These are phyloP conservation scores for Melospiza georgiana DNA, from an alignment of 2,113 vertebrate species.

Conservation along the genomic window DNA sequence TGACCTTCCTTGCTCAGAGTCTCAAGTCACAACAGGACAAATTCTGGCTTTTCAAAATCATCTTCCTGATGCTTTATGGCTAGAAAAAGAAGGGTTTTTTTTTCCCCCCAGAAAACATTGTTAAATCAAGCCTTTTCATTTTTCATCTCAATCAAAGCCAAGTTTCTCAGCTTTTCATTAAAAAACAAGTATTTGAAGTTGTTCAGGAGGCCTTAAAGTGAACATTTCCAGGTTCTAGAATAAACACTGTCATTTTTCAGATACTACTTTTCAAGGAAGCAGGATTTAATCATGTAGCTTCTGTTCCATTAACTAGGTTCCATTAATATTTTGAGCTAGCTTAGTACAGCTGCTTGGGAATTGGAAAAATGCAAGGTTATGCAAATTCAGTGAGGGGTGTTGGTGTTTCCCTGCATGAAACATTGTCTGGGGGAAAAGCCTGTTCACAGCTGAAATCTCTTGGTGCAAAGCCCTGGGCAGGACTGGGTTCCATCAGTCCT, in stretches of 20 bases:
- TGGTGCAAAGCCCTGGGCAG: neutral
- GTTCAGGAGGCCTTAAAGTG: neutral
- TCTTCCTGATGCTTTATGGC: neutral
- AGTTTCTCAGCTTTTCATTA: neutral
- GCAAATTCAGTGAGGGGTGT: neutral
- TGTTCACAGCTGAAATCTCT: neutral
- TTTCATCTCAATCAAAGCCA: neutral
- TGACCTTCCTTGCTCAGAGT: neutral
- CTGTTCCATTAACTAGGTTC: neutral
- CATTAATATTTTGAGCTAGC: neutral
- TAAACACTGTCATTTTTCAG: neutral
- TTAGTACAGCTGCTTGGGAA: neutral
- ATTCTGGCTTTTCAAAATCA: neutral
- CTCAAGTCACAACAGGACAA: neutral
- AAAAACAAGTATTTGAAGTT: neutral
- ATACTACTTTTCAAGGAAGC: neutral
- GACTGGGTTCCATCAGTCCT: neutral
- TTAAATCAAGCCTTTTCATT: neutral
- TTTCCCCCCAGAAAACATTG: neutral
- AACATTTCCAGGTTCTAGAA: neutral
- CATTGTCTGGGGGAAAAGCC: no score
- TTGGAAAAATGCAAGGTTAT: neutral
- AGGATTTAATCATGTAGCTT: neutral
- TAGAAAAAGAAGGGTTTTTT: neutral
- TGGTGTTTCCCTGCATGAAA: neutral